These are phyloP conservation scores for Cylas formicarius DNA, from an alignment of 1,140 invertebrate genomes.

Conservation along the genomic window DNA sequence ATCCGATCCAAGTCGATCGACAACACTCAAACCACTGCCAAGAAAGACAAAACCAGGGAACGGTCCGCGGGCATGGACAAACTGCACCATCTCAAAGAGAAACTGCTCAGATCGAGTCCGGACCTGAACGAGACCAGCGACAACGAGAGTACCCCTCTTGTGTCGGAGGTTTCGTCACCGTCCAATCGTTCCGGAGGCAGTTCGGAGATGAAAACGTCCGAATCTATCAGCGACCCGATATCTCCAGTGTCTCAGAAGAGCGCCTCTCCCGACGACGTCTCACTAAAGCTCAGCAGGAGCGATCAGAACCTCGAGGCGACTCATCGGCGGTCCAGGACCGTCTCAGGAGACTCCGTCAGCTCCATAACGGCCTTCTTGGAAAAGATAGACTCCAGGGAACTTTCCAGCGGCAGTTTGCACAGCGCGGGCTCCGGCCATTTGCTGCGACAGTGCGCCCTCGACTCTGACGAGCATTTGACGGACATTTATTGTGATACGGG, in stretches of 20 bases:
- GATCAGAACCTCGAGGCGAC: constrained; percentile 27
- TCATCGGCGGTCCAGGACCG: constrained; percentile 21
- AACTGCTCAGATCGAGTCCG: constrained; percentile 39
- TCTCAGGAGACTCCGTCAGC: constrained; percentile 27
- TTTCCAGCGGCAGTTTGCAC: constrained; percentile 23
- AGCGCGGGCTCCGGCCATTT: constrained; percentile 32
- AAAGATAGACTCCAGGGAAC: constrained; percentile 8
- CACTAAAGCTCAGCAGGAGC: constrained; percentile 18
- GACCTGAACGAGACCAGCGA: constrained; percentile 39
- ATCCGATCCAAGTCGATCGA: constrained; percentile 39
- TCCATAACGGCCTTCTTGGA: constrained; percentile 19
- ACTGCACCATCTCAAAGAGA: constrained; percentile 42
- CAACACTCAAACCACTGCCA: constrained; percentile 19
- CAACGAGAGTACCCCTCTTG: constrained; percentile 43
- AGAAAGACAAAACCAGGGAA: constrained; percentile 18
- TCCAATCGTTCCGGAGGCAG: constrained; percentile 29
- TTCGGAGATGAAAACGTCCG: constrained; percentile 29
- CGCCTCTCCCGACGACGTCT: constrained; percentile 26
- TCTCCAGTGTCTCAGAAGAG: constrained; percentile 32
- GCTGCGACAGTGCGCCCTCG: constrained; percentile 37
- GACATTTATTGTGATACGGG: constrained; percentile 37
- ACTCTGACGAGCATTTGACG: constrained; percentile 33
- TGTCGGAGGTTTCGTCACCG: constrained; percentile 39
- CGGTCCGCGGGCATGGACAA: constrained; percentile 36
- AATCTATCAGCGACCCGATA: constrained; percentile 30